Base-by-base conservation (phyloP, 2,888 invertebrate species). In the Coremacera marginata region DNA sequence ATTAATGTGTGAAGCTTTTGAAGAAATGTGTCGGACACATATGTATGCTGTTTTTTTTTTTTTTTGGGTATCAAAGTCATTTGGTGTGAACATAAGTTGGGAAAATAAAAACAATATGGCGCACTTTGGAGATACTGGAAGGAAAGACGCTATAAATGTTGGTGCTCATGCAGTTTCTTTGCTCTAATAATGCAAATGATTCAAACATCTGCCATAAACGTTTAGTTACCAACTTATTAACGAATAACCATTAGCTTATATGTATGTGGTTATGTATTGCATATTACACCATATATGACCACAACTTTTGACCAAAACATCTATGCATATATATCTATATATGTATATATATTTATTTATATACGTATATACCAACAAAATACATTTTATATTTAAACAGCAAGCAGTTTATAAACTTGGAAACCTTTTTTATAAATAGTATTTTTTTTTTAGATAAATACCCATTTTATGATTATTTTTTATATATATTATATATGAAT, bases 341-440 rank as follows among this genome's bases (percentile, higher is more conserved):
- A 22, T 19, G 3, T 22, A 25, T 22, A 51, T 51, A 51, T 68
- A 16, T 51, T 16, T 25, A 68, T 25, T 37, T 67, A 51, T 68
- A 51, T 27, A 68, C 51, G 22, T 22, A 63, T 27, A 19, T 27
- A 68, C 25, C 22, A 27, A 63, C 8, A n/a, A 68, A 49, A 49
- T 51, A 68, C 51, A 68, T 51, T n/a, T n/a, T 25, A 22, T 51
- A 60, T 71, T 22, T 70, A 52, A 70, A 70, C 57, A 70, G 34
- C 70, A 55, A 70, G 31, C 37, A 71, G 37, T 71, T 76, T 71
- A 71, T 76, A 76, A 76, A 70, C 63, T 76, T 71, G 71, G 76
- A 76, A 76, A 76, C 76, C 76, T 71, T 76, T 76, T 67, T 76
- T 44, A 60, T 49, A 63, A 25, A 49, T 44, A 68, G 37, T 55